phyloP scores from a whole-genome alignment of 2,797 vertebrate species.

The Sandelia bainsii region DNA sequence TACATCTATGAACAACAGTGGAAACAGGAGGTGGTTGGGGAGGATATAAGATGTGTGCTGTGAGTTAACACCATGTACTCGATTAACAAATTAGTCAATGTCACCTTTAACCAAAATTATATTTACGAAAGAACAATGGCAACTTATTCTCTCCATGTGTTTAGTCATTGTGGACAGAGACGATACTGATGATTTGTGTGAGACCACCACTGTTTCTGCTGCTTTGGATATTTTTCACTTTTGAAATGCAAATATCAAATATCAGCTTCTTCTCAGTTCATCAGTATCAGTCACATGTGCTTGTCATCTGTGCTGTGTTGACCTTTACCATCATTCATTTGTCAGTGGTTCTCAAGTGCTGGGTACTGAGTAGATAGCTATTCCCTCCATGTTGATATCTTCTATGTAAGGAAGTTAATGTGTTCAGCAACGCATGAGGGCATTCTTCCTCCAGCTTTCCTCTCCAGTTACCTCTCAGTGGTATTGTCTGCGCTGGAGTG shows the following conservation, averaged over 20 bases:
- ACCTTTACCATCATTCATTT: constrained; percentile 9
- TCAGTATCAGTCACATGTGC: background rate
- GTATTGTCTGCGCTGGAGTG: constrained; percentile 12
- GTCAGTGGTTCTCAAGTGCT: background rate
- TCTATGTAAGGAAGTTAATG: constrained; percentile 6
- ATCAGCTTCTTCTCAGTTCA: background rate
- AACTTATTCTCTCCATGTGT: background rate
- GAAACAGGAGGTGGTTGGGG: too few relatives aligned
- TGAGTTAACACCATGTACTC: too few relatives aligned
- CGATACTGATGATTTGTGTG: background rate
- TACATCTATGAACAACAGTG: too few relatives aligned
- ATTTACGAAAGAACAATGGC: background rate
- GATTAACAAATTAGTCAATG: too few relatives aligned
- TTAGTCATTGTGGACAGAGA: background rate
- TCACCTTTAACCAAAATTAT: background rate
- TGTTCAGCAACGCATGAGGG: background rate
- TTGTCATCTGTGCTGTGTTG: background rate
- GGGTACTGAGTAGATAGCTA: background rate
- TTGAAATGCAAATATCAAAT: too few relatives aligned
- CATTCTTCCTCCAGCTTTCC: constrained; percentile 12
- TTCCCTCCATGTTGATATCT: background rate
- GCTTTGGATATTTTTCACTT: background rate
- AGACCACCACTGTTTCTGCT: background rate
- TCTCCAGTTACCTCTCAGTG: constrained; percentile 21
- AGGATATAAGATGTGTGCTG: too few relatives aligned